Percentiles rank a stretch among this genome's conserved stretches.
Evolutionary conservation across 2,888 invertebrate species (phyloP).

Genomic region (Rutpela maculata): DNA sequence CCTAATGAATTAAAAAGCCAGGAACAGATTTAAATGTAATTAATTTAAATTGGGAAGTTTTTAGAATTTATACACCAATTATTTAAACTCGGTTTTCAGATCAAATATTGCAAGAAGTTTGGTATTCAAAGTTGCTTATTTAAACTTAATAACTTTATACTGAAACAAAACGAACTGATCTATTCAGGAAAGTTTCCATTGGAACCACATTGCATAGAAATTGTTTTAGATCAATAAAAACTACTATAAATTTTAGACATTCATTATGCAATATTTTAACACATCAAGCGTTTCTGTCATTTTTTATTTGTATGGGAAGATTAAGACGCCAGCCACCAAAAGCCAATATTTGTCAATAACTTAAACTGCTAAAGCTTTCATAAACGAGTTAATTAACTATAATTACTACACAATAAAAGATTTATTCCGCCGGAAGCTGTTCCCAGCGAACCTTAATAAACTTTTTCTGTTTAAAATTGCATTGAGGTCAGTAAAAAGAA

Average conservation of each 20-base stretch:
- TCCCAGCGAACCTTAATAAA: constrained; percentile 28
- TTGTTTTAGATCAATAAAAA: neutral
- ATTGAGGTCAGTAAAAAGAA: constrained; percentile 2
- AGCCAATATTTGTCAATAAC: constrained; percentile 20
- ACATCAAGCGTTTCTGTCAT: no score
- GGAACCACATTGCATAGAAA: neutral
- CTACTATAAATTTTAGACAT: neutral
- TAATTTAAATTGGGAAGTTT: neutral
- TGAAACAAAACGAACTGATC: neutral
- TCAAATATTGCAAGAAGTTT: neutral
- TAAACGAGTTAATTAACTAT: constrained; percentile 36
- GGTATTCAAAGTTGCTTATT: neutral
- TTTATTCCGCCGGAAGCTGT: constrained; percentile 25
- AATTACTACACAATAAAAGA: constrained; percentile 39
- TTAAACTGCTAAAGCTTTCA: neutral
- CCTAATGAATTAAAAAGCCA: neutral
- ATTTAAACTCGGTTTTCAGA: neutral
- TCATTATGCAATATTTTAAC: no score
- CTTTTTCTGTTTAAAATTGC: constrained; percentile 39
- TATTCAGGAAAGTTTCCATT: no score
- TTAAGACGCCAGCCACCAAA: neutral
- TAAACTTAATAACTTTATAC: neutral
- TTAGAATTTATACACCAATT: neutral
- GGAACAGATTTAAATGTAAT: neutral
- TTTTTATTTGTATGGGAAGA: no score